Evolutionary conservation across 2,113 vertebrate genomes (phyloP).

Genomic region (Rhegmatorhina hoffmannsi): DNA sequence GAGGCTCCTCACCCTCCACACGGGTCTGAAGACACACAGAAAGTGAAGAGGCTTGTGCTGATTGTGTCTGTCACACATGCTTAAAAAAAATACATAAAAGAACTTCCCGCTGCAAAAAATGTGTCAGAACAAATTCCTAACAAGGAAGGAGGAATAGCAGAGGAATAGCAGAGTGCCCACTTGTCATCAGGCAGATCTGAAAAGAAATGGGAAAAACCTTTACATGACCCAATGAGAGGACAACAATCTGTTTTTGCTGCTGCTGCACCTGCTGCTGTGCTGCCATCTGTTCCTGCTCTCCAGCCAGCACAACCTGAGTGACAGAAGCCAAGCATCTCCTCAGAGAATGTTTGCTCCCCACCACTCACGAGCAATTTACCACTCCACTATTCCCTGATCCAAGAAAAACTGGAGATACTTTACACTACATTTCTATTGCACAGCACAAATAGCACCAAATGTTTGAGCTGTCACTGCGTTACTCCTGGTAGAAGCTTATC

Average conservation of each 20-base stretch:
- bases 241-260: slow-evolving; percentile 52
- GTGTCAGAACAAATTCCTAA: neutral
- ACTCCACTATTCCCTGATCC: neutral
- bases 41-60: neutral
- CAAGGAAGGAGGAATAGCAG: neutral
- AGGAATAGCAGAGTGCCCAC: neutral
- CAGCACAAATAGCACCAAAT: neutral
- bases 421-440: neutral
- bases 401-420: neutral
- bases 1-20: neutral
- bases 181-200: neutral
- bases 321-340: slow-evolving; percentile 15
- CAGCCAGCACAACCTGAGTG: slow-evolving; percentile 38
- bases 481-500: neutral
- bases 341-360: neutral
- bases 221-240: slow-evolving; percentile 21
- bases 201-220: slow-evolving; percentile 29
- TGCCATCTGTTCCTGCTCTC: slow-evolving; percentile 54
- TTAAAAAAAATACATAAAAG: neutral
- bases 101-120: neutral
- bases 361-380: neutral
- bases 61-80: neutral
- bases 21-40: neutral
- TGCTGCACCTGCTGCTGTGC: slow-evolving; percentile 55
- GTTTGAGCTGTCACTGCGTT: neutral